A percentile compares a stretch with the other conserved stretches of the same genome.
Conservation (phyloP, 2,113 vertebrate species). For the Paramormyrops kingsleyae region DNA sequence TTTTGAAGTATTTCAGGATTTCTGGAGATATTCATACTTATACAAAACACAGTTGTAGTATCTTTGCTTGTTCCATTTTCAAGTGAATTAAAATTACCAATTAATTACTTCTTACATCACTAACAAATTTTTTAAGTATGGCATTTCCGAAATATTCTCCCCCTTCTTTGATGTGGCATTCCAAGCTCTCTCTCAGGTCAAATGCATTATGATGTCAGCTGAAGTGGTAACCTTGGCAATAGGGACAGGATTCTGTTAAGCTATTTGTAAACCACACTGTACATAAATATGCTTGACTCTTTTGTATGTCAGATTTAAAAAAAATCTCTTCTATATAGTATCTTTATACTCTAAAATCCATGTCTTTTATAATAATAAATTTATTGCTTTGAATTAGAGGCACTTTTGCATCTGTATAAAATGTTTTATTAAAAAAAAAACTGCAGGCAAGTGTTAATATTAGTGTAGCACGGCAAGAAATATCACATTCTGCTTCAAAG, state of each 20-base stretch:
- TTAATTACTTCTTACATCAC: background rate
- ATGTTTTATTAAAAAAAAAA: background rate
- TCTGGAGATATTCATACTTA: background rate
- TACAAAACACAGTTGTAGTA: background rate
- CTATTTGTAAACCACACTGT: background rate
- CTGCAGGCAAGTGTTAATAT: background rate
- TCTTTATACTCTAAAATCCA: background rate
- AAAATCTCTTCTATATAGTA: background rate
- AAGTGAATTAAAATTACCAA: background rate
- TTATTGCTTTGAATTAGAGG: background rate
- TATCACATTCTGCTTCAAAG: background rate
- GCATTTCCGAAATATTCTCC: background rate
- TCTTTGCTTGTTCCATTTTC: background rate
- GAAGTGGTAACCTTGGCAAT: background rate
- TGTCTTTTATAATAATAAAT: slow-evolving; percentile 24
- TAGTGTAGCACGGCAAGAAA: too few relatives aligned
- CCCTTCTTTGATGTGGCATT: background rate
- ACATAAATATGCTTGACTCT: background rate
- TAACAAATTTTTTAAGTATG: background rate
- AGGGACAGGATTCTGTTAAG: background rate
- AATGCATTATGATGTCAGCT: background rate
- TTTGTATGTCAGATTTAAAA: background rate
- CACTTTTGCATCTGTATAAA: background rate
- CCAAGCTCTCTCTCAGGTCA: background rate
- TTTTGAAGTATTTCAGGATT: background rate